These are phyloP conservation scores for Xenus cinereus DNA, from an alignment of 2,113 vertebrate genomes.

Conservation along the genomic window DNA sequence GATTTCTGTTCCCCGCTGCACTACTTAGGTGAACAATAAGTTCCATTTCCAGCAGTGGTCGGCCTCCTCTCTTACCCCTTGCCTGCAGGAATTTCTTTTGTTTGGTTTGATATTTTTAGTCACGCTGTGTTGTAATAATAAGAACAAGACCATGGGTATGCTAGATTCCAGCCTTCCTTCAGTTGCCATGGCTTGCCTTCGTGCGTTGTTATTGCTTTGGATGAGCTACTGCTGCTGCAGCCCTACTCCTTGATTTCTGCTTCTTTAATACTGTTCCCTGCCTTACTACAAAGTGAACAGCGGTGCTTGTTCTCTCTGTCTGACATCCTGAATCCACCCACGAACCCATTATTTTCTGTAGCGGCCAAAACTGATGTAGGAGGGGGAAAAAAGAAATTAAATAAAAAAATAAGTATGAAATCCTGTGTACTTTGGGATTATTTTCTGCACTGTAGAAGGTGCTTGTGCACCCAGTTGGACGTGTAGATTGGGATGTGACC, in stretches of 20 bases:
- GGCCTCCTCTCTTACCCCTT: slow-evolving; percentile 63
- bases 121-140: slow-evolving; percentile 63
- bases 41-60: slow-evolving; percentile 66
- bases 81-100: slow-evolving; percentile 59
- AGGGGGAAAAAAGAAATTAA: background rate
- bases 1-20: slow-evolving; percentile 35
- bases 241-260: slow-evolving; percentile 50
- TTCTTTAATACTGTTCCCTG: slow-evolving; percentile 57
- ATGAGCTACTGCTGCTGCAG: slow-evolving; percentile 36
- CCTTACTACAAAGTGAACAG: slow-evolving; percentile 55
- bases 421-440: background rate
- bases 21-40: slow-evolving; percentile 55
- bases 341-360: slow-evolving; percentile 45
- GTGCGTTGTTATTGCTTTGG: slow-evolving; percentile 53
- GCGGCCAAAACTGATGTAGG: background rate
- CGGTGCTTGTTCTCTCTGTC: slow-evolving; percentile 40
- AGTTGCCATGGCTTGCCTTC: slow-evolving; percentile 34
- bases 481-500: background rate
- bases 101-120: slow-evolving; percentile 70
- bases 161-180: slow-evolving; percentile 24
- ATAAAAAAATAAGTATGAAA: background rate
- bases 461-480: background rate
- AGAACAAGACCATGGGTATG: slow-evolving; percentile 48
- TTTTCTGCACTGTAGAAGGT: background rate
- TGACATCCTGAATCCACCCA: slow-evolving; percentile 40